Base-by-base conservation (phyloP, 2,113 vertebrate species). In the Lepus americanus region DNA sequence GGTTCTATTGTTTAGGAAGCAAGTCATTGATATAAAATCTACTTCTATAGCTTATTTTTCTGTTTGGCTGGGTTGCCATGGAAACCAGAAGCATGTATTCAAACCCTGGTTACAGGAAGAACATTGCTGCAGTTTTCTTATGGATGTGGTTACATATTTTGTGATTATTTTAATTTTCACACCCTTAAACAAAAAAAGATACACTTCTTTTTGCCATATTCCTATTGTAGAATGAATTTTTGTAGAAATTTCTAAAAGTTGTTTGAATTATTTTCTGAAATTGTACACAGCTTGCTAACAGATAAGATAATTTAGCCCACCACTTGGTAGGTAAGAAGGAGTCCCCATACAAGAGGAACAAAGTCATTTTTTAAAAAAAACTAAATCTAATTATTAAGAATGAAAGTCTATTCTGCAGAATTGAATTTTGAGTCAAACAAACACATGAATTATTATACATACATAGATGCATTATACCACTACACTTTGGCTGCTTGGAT, bases 31-130 rank as follows among this genome's bases (percentile, higher is more conserved):
- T 4, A 90, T 59, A 89, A 96, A 96, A 97, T 63, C 80, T 1
- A 25, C 66, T 66, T 94, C 63, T 29, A 39, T 80, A 70, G 87
- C 96, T 97, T 96, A 96, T 96, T 91, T 94, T 20, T 94, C 92
- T 98, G 88, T 96, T 97, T 97, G 93, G 88, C 73, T 12, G 9
- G 0, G 96, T 95, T 98, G 67, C 96, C 96, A 98, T 96, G 97
- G 98, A 96, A 98, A 98, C 96, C 3, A 8, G 98, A 98, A 98
- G 87, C 44, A 2, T 25, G 27, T 0, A 39, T 92, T 97, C 94
- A 90, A 93, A 78, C 0, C 49, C 97, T 97, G 97, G 95, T 89
- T 95, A 97, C 85, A 25, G 66, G 91, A 97, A 98, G 81, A 76
- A 94, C 94, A 96, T 95, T 97, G 93, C 81, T 0, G n/a, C 20